These are phyloP conservation scores for Eclectus roratus DNA, from an alignment of 2,113 vertebrate genomes.

Conservation along the genomic window DNA sequence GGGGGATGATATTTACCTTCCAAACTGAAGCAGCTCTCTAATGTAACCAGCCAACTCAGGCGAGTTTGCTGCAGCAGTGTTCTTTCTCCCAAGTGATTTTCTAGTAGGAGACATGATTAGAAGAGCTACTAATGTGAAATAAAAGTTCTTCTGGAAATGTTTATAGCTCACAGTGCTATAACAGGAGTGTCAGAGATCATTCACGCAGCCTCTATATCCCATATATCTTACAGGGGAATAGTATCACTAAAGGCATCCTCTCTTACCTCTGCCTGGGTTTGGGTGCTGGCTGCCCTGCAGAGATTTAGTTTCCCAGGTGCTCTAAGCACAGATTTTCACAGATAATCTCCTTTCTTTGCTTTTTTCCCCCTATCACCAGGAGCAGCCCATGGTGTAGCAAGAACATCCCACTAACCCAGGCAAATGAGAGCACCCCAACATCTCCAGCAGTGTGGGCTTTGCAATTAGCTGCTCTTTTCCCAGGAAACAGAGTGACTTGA, in stretches of 20 bases:
- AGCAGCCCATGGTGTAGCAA: neutral
- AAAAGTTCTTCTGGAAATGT: neutral
- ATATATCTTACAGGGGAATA: neutral
- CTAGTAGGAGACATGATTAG: neutral
- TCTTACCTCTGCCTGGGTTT: fast-evolving
- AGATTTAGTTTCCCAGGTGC: neutral
- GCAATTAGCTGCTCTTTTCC: neutral
- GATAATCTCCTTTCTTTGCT: neutral
- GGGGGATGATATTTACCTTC: neutral
- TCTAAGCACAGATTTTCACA: neutral
- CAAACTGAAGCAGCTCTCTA: neutral
- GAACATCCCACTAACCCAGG: neutral
- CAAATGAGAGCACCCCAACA: neutral
- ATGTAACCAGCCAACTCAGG: neutral
- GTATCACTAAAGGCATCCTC: neutral
- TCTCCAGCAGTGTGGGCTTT: neutral
- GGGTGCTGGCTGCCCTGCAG: neutral
- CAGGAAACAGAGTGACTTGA: neutral
- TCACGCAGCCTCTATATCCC: neutral
- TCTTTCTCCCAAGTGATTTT: neutral
- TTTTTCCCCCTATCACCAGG: neutral
- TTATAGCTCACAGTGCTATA: neutral
- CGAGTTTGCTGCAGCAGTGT: neutral
- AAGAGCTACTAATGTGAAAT: neutral
- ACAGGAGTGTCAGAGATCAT: neutral